These are phyloP conservation scores for Aphyosemion australe DNA, from an alignment of 2,113 vertebrate species.

Conservation along the genomic window DNA sequence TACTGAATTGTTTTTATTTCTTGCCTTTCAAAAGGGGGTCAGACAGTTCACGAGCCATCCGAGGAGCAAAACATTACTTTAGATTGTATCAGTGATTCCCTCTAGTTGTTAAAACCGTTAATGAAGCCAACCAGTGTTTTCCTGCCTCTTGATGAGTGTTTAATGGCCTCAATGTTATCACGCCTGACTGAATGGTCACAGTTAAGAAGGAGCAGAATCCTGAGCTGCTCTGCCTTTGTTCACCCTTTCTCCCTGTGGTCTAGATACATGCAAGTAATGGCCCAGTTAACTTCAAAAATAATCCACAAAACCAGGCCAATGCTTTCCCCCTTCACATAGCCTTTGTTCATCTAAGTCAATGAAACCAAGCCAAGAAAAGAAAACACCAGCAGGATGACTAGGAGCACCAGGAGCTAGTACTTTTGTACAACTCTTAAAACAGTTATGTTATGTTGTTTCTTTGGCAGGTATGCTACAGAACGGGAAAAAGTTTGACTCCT, in stretches of 20 bases:
- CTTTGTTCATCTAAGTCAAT: constrained; percentile 68
- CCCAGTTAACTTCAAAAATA: constrained; percentile 78
- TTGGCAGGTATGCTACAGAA: constrained; percentile 94
- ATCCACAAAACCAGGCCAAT: constrained; percentile 75
- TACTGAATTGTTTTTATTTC: background rate
- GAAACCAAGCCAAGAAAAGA: constrained; percentile 56
- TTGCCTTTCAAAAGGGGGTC: background rate
- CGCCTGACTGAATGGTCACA: constrained; percentile 21
- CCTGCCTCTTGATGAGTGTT: background rate
- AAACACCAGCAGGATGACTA: constrained; percentile 15
- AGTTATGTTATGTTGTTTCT: constrained; percentile 31
- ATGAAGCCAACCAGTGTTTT: constrained; percentile 11
- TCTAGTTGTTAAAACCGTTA: background rate
- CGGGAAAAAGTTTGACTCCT: constrained; percentile 99
- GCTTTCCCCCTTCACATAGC: constrained; percentile 62
- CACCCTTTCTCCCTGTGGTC: constrained; percentile 52
- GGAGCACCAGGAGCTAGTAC: background rate
- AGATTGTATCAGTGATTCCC: background rate
- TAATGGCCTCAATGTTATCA: constrained; percentile 22
- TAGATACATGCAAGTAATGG: constrained; percentile 60
- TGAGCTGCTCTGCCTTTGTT: constrained; percentile 36
- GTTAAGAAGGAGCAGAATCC: constrained; percentile 38
- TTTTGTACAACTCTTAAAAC: too few relatives aligned
- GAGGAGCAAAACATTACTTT: background rate
- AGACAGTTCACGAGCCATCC: background rate